A percentile compares a stretch with the other conserved stretches of the same genome.
These are phyloP conservation scores for Aphis craccivora DNA, from an alignment of 1,140 invertebrate genomes.

Conservation along the genomic window DNA sequence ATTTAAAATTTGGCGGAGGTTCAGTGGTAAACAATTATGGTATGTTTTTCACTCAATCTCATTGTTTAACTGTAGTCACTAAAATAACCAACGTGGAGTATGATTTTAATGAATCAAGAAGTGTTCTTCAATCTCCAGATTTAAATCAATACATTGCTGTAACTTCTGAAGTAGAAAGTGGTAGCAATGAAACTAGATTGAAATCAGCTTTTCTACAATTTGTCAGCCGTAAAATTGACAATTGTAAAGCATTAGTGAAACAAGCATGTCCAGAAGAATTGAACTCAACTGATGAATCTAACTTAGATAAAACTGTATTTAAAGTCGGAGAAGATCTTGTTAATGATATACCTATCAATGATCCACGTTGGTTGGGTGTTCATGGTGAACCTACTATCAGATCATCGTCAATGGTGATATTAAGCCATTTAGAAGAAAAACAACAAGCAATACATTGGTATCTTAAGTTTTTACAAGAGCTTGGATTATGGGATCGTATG, in stretches of 20 bases:
- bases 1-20: slow-evolving; percentile 55
- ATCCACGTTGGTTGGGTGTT: slow-evolving; percentile 79
- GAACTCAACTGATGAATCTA: slow-evolving; percentile 23
- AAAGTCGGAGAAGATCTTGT: slow-evolving; percentile 67
- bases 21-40: slow-evolving; percentile 52
- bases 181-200: slow-evolving; percentile 48
- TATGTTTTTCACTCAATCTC: slow-evolving; percentile 55
- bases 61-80: slow-evolving; percentile 57
- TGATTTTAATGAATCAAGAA: slow-evolving; percentile 55
- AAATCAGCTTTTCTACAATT: slow-evolving; percentile 51
- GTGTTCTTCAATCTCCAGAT: slow-evolving; percentile 52
- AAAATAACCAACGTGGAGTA: slow-evolving; percentile 31
- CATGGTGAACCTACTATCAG: slow-evolving; percentile 40
- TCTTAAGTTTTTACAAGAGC: slow-evolving; percentile 77
- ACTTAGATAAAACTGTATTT: slow-evolving; percentile 51
- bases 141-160: slow-evolving; percentile 13
- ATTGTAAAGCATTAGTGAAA: slow-evolving; percentile 47
- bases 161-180: slow-evolving; percentile 41
- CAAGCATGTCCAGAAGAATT: slow-evolving; percentile 52
- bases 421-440: slow-evolving; percentile 86
- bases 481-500: slow-evolving; percentile 77
- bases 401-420: slow-evolving; percentile 75
- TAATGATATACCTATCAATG: slow-evolving; percentile 86
- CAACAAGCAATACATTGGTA: slow-evolving; percentile 79
- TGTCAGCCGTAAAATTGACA: slow-evolving; percentile 51